Base-by-base conservation (phyloP, 1,140 invertebrate genomes). In the Trichonephila clavipes region DNA sequence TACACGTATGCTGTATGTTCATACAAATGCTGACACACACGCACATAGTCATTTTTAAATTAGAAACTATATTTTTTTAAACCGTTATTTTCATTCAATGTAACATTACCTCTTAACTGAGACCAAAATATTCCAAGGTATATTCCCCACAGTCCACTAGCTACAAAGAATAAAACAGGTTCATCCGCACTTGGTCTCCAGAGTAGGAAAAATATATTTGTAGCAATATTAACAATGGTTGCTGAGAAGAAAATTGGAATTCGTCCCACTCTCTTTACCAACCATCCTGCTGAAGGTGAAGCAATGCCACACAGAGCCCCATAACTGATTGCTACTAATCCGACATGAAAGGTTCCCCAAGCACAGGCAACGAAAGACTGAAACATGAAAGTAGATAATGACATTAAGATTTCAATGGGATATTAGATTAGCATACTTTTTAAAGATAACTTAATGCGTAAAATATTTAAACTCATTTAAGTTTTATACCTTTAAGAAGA, bases 81-180 rank as follows among this genome's bases (percentile, higher is more conserved):
- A 40, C 34, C 2, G 34, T 40, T 40, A 40, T 40, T 40, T 4
- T 40, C 4, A 40, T 1, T 40, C 4, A 4, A 40, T 40, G 3
- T 40, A 62, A 4, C 0, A n/a, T 28, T 81, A 98, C 98, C 98
- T 95, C 99, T 99, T 86, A 99, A 98, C 96, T 99, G 99, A 0
- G 99, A 99, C 95, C 99, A 99, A 98, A 98, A 99, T 0, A 99
- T 98, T 7, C 98, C 98, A 95, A 99, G 98, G 12, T 98, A 98
- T n/a, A 99, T 97, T 24, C 99, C 99, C 98, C 98, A 99, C 0
- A 99, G 96, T 0, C 98, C 98, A 3, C 98, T 98, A 88, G 99
- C 97, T n/a, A 98, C 97, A 96, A 98, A 99, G 96, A 99, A 99
- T 2, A 98, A 96, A n/a, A 97, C 96, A 0, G 97, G 97, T 66